These are phyloP conservation scores for Sussaba pulchella DNA, from an alignment of 2,888 invertebrate genomes.

Conservation along the genomic window DNA sequence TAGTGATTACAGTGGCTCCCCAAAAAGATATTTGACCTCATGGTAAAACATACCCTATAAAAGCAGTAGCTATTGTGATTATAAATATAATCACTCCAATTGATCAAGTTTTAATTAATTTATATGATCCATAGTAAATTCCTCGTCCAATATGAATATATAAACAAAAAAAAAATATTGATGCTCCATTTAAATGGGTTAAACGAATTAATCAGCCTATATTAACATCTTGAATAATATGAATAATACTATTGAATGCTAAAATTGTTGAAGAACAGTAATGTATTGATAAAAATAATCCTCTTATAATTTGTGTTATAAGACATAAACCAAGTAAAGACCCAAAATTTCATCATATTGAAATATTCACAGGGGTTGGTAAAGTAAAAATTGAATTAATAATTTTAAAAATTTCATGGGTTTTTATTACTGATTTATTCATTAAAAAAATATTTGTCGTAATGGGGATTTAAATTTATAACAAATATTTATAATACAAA, in stretches of 20 bases:
- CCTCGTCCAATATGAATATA: constrained; percentile 90
- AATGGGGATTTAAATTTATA: constrained; percentile 29
- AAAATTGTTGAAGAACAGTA: constrained; percentile 88
- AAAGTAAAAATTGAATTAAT: constrained; percentile 87
- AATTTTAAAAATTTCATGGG: constrained; percentile 85
- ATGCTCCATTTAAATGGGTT: constrained; percentile 90
- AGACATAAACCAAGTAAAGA: constrained; percentile 88
- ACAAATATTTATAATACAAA: constrained; percentile 80
- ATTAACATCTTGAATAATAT: constrained; percentile 90
- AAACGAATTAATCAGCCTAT: constrained; percentile 89
- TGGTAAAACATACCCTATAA: constrained; percentile 91
- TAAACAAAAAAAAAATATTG: constrained; percentile 89
- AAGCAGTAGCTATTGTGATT: constrained; percentile 89
- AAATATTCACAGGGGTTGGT: constrained; percentile 88
- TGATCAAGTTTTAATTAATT: constrained; percentile 88
- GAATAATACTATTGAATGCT: constrained; percentile 89
- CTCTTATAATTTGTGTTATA: constrained; percentile 89
- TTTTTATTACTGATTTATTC: constrained; percentile 74
- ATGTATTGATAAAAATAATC: constrained; percentile 90
- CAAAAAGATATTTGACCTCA: constrained; percentile 94
- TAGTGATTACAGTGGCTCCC: constrained; percentile 93
- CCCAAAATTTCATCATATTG: constrained; percentile 89
- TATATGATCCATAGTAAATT: constrained; percentile 87
- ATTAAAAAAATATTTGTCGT: constrained; percentile 64
- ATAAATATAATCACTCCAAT: constrained; percentile 89